Evolutionary conservation across 2,113 vertebrate species (phyloP).

Genomic region (Hemichromis elongatus): DNA sequence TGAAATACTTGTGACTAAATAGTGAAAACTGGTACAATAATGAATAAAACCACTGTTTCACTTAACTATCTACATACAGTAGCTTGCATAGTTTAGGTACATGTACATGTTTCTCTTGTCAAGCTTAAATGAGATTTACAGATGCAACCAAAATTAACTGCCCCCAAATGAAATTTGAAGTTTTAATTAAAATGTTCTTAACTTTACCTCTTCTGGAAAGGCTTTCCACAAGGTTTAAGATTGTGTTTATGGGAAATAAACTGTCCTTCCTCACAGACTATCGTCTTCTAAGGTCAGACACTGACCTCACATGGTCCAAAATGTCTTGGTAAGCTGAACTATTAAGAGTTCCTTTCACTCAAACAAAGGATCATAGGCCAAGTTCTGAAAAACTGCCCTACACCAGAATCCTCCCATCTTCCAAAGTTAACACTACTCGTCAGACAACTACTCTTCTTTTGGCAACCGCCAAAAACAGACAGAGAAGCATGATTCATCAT

Average conservation of each 20-base stretch:
- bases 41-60: not conserved
- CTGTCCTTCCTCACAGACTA: accelerated
- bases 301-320: not conserved
- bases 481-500: not conserved
- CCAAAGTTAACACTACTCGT: accelerated
- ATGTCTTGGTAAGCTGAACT: not conserved
- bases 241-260: not conserved
- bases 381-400: not conserved
- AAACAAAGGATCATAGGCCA: not conserved
- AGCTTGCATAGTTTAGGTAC: not conserved
- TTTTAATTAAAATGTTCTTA: not conserved
- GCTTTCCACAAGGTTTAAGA: not conserved
- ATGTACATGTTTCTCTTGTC: not conserved
- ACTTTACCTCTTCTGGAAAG: accelerated
- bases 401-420: not conserved
- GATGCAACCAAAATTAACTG: not conserved
- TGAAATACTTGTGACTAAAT: not conserved
- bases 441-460: not conserved
- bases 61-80: not conserved
- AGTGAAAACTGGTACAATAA: not conserved
- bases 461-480: not conserved
- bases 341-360: not conserved
- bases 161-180: not conserved
- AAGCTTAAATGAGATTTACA: not conserved
- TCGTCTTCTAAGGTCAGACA: not conserved